Conservation (phyloP, 2,113 vertebrate species). For the Gavialis gangeticus region DNA sequence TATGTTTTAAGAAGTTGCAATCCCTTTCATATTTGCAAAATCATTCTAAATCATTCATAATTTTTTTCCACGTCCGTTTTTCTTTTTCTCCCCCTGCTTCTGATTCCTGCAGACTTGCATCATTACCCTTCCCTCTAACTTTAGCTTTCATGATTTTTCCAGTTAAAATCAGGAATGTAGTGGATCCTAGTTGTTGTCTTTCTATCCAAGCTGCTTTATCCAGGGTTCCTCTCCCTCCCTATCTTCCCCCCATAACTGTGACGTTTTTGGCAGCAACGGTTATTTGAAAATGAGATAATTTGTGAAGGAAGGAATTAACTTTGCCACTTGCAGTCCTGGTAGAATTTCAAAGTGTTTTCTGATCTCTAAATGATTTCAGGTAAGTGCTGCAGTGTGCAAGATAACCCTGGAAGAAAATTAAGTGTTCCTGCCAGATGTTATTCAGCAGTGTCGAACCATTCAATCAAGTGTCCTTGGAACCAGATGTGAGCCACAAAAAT, state of each 20-base stretch:
- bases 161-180: not conserved
- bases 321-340: not conserved
- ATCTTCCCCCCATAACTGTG: not conserved
- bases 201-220: not conserved
- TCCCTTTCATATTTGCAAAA: not conserved
- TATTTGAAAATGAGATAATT: constrained; percentile 24
- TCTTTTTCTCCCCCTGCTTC: not conserved
- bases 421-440: not conserved
- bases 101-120: not conserved
- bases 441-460: not conserved
- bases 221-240: not conserved
- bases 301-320: constrained; percentile 6
- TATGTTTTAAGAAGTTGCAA: not conserved
- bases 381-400: not conserved
- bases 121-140: not conserved
- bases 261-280: constrained; percentile 13
- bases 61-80: not conserved
- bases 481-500: not conserved
- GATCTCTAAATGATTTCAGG: not conserved
- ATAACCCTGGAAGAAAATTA: not conserved
- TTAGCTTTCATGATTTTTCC: constrained; percentile 6
- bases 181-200: not conserved
- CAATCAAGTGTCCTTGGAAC: not conserved
- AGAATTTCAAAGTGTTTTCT: not conserved
- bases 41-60: not conserved